Base-by-base conservation (phyloP, 2,113 vertebrate species). In the Brachyistius frenatus region DNA sequence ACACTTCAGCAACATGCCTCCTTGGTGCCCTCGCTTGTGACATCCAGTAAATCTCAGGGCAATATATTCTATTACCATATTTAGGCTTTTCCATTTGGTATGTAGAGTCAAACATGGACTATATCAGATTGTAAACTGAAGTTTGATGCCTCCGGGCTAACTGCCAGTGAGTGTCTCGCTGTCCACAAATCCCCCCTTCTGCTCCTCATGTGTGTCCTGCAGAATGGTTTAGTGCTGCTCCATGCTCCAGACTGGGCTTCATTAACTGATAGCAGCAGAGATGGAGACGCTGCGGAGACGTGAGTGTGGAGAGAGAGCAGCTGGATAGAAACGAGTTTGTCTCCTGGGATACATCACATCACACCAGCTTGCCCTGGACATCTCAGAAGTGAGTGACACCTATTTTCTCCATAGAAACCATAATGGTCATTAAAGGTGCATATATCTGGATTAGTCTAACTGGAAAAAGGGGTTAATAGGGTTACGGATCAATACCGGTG, bases 251-350 rank as follows among this genome's bases (percentile, higher is more conserved):
- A 78, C 81, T 62, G 63, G 70, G 86, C 84, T 90, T 94, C 88
- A 94, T 94, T 94, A 93, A 92, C 90, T 92, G 93, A 93, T 91
- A 90, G 90, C 84, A 56, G 76, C 83, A 87, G 69, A 85, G 89
- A 94, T 93, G 84, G 86, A 89, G 89, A 93, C 91, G 85, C 89
- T 88, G 90, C 71, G 72, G 57, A 84, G 86, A 68, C 77, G 67
- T 35, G 62, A 78, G 57, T 36, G 78, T 52, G 65, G 47, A 39
- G 55, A 60, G 78, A 76, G 62, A 74, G 74, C n/a, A 64, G 62
- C 75, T 44, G 52, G 61, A 56, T 62, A 61, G 56, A 71, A 52
- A 63, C 15, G 36, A 56, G 35, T 62, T 62, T 68, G 32, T 73
- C 77, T 80, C 50, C 23, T 7, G 65, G 36, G 74, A 63, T 33